A percentile compares a stretch with the other conserved stretches of the same genome.
Evolutionary conservation across 1,140 invertebrate genomes (phyloP).

Genomic region (Bactericera cockerelli): DNA sequence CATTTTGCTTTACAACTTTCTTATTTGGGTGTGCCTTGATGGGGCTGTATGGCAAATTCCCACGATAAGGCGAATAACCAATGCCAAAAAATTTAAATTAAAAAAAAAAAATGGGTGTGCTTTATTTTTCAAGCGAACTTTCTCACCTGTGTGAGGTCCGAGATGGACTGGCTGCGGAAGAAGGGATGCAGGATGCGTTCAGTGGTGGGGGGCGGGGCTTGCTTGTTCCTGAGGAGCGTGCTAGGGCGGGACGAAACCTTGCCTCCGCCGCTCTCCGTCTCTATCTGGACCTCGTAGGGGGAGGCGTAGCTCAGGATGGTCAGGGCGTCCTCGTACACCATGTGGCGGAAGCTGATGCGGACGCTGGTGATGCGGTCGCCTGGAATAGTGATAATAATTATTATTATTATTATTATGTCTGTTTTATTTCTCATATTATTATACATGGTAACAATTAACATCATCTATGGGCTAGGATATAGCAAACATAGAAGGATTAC

Average conservation of each 20-base stretch:
- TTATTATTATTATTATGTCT: too few relatives aligned
- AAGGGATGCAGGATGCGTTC: constrained; percentile 44
- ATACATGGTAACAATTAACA: too few relatives aligned
- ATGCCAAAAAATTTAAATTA: too few relatives aligned
- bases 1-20: too few relatives aligned
- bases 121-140: too few relatives aligned
- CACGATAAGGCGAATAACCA: too few relatives aligned
- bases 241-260: constrained; percentile 35
- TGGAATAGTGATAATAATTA: constrained; percentile 35
- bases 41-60: too few relatives aligned
- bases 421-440: too few relatives aligned
- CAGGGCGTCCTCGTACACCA: constrained; percentile 78
- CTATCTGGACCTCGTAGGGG: constrained; percentile 67
- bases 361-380: constrained; percentile 74
- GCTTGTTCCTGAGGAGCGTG: constrained; percentile 33
- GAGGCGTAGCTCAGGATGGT: constrained; percentile 79
- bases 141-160: constrained; percentile 36
- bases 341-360: constrained; percentile 70
- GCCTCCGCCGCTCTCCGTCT: constrained; percentile 40
- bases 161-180: constrained; percentile 49
- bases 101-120: too few relatives aligned
- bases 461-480: too few relatives aligned
- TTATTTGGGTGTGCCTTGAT: too few relatives aligned
- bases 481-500: too few relatives aligned
- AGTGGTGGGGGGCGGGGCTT: constrained; percentile 31